A percentile compares a stretch with the other conserved stretches of the same genome.
phyloP scores from a whole-genome alignment of 1,140 invertebrate genomes.

The Danaus plexippus region DNA sequence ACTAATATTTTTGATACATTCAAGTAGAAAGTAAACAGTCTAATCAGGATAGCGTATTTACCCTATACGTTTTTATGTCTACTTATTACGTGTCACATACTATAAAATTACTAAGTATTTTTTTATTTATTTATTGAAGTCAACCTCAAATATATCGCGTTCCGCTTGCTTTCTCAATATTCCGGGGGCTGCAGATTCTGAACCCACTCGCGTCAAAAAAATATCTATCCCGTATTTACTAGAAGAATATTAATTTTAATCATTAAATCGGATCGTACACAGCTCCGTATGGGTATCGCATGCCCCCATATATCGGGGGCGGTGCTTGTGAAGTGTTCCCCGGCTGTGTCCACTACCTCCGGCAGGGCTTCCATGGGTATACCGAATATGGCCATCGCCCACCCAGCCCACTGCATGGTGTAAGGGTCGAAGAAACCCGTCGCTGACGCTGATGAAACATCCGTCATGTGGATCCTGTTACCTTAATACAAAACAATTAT shows the following conservation, averaged over 20 bases:
- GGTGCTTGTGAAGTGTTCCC: conserved; percentile 80
- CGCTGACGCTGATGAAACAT: conserved; percentile 89
- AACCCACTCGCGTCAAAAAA: no score
- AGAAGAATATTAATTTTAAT: neutral
- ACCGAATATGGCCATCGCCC: conserved; percentile 79
- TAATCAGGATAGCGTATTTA: no score
- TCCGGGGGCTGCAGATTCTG: no score
- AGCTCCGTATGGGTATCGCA: conserved; percentile 82
- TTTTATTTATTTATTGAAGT: no score
- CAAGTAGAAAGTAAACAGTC: no score
- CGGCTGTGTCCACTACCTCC: conserved; percentile 82
- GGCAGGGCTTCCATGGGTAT: conserved; percentile 85
- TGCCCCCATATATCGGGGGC: conserved; percentile 80
- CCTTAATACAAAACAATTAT: conserved; percentile 44
- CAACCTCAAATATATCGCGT: no score
- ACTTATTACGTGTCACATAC: no score
- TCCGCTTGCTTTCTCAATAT: neutral
- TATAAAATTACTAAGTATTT: no score
- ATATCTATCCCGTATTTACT: no score
- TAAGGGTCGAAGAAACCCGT: conserved; percentile 97
- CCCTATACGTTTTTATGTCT: no score
- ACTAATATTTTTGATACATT: no score
- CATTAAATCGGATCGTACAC: conserved; percentile 67
- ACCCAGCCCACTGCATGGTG: conserved; percentile 83
- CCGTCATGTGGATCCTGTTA: conserved; percentile 82